Evolutionary conservation across 2,888 invertebrate species (phyloP), one percentile per base, ranked within the genome.

Genomic region (Onthophagus sagittarius): DNA sequence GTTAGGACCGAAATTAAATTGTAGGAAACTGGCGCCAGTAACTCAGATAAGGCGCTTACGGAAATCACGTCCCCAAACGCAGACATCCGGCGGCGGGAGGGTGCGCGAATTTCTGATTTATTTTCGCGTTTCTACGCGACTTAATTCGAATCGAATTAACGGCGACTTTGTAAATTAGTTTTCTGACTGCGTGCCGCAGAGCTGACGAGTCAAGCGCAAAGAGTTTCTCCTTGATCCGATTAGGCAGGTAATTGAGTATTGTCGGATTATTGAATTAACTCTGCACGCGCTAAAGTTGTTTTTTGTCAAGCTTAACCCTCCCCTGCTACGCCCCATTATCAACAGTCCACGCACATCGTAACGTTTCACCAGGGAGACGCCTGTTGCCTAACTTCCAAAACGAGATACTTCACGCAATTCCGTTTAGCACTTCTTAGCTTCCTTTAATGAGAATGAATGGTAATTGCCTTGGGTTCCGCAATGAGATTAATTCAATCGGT

Each of bases 161-260:
- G 81, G 80, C 74, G 79, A 83, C 82, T 83, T 83, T 82, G 82
- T 82, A 82, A 84, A 83, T 84, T 83, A 83, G 82, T 83, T 83
- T 83, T 82, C 82, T 82, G 80, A 78, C 77, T 78, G 72, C 62
- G 70, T 71, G 69, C 73, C 77, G 75, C 75, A 75, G 75, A 78
- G 77, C 77, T 79, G 72, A 74, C 79, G 78, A 79, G 75, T 79
- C 78, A 76, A 80, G 81, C 82, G 83, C 81, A 82, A 83, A 82
- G 82, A 83, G 83, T 83, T 82, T 77, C 75, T 80, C 79, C 82
- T 80, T 82, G 82, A 83, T 83, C 81, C 79, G 81, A 82, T 83
- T 83, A 81, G 80, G 82, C 81, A 81, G 82, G 81, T 82, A 84
- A 84, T 83, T 83, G 83, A 83, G 81, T 82, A 83, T 83, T 83